These are phyloP conservation scores for Onychostruthus taczanowskii DNA, from an alignment of 2,113 vertebrate species.

Conservation along the genomic window DNA sequence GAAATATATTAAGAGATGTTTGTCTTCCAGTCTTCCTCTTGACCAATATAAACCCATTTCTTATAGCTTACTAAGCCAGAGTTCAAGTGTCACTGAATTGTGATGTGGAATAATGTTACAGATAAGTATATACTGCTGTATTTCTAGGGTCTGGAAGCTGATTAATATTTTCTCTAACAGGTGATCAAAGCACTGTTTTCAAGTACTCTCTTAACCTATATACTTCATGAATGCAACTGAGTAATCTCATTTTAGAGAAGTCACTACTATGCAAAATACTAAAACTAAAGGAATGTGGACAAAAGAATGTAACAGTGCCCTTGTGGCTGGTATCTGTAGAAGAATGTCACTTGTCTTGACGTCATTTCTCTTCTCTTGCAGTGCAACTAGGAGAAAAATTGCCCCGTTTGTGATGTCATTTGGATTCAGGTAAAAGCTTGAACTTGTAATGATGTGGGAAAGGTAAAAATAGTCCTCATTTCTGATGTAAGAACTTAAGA, in stretches of 20 bases:
- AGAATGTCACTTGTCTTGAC: neutral
- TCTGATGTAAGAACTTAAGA: neutral
- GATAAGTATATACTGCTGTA: neutral
- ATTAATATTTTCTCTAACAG: neutral
- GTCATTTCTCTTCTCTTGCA: conserved; percentile 51
- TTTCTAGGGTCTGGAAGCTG: neutral
- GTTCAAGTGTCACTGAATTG: neutral
- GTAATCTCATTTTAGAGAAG: neutral
- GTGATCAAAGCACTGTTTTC: neutral
- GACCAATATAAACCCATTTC: neutral
- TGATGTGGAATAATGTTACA: neutral
- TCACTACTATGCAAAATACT: neutral
- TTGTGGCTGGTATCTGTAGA: neutral
- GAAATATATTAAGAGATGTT: neutral
- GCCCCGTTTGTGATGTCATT: conserved; percentile 85
- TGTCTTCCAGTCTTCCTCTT: neutral
- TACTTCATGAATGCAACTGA: neutral
- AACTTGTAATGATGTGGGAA: neutral
- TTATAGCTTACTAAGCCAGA: neutral
- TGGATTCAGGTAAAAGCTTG: conserved; percentile 85
- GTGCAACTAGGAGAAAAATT: conserved; percentile 73
- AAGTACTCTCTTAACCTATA: neutral
- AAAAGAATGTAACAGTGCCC: neutral
- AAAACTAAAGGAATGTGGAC: neutral
- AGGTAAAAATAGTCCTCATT: neutral